Base-by-base conservation (phyloP, 2,888 invertebrate genomes). In the Synergus laeviventris region DNA sequence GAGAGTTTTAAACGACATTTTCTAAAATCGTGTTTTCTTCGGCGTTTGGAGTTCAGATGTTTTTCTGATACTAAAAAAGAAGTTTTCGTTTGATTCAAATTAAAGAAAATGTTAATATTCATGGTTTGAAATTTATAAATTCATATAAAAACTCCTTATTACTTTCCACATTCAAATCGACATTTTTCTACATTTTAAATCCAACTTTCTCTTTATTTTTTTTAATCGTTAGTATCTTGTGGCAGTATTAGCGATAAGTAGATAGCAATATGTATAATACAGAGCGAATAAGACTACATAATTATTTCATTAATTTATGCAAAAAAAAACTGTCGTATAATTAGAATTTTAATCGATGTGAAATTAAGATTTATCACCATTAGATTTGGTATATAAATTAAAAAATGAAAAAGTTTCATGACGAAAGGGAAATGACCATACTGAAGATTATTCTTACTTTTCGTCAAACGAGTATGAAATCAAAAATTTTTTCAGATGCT, bases 161-260 rank as follows among this genome's bases (percentile, higher is more conserved):
- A 12, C 12, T 21, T 59, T 24, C 59, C 24, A 14, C 14, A 11
- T 21, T 59, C 12, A 14, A 24, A 21, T 4, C 24, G 31, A 31
- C 4, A 31, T 31, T 31, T 62, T 39, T 36, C 9, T 49, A 74
- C 12, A 21, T 31, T 49, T 70, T 70, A 12, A 56, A 59, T 59
- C 18, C 21, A 59, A 59, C 56, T 75, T 61, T 36, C 39, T 11
- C 61, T 49, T 56, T 24, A 14, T n/a, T 56, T 12, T 14, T n/a
- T 73, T 74, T 62, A 49, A 39, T 49, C 21, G 18, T 36, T 64
- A n/a, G 45, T 64, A 42, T 60, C 3, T 42, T 73, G 42, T 42
- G 73, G 76, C 76, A 73, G 77, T 81, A 64, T 74, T 70, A 79
- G 76, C 42, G 75, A 77, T 74, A 62, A 62, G 38, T 62, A 62